phyloP scores from a whole-genome alignment of 2,797 vertebrate genomes.

The Microtus californicus region DNA sequence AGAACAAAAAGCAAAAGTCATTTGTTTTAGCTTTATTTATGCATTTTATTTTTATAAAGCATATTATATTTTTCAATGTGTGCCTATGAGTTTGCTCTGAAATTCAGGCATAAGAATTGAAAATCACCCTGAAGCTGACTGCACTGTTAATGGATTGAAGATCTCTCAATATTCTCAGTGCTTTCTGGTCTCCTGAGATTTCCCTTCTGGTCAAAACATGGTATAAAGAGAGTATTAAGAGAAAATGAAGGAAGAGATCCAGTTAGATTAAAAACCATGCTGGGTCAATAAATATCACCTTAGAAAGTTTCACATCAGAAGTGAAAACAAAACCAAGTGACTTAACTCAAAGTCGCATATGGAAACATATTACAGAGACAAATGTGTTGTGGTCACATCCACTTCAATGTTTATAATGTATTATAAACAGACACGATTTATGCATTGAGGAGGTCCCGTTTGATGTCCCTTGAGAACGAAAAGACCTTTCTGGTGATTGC shows the following conservation, averaged over 20 bases:
- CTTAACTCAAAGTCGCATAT: slow-evolving; percentile 68
- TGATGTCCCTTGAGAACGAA: slow-evolving; percentile 78
- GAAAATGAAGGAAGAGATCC: slow-evolving; percentile 70
- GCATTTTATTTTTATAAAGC: slow-evolving; percentile 71
- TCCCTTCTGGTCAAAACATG: slow-evolving; percentile 78
- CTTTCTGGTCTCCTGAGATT: slow-evolving; percentile 57
- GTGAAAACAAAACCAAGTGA: slow-evolving; percentile 76
- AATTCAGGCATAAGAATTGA: slow-evolving; percentile 85
- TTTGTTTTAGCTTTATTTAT: slow-evolving; percentile 72
- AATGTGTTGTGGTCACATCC: slow-evolving; percentile 71
- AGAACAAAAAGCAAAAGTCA: slow-evolving; percentile 25
- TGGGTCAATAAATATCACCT: slow-evolving; percentile 52
- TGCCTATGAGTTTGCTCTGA: slow-evolving; percentile 83
- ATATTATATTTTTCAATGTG: slow-evolving; percentile 80
- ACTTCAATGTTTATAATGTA: slow-evolving; percentile 78
- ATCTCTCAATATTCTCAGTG: slow-evolving; percentile 68
- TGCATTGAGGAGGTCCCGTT: slow-evolving; percentile 77
- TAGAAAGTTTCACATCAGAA: slow-evolving; percentile 79
- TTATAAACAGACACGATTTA: slow-evolving; percentile 83
- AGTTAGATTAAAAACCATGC: slow-evolving; percentile 68
- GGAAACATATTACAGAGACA: slow-evolving; percentile 60
- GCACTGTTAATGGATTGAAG: slow-evolving; percentile 78
- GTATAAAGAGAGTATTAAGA: slow-evolving; percentile 69
- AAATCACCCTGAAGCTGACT: slow-evolving; percentile 81
- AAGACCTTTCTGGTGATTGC: slow-evolving; percentile 75